Base-by-base conservation (phyloP, 64 coral and sea anemone genomes). In the Stylophora pistillata region DNA sequence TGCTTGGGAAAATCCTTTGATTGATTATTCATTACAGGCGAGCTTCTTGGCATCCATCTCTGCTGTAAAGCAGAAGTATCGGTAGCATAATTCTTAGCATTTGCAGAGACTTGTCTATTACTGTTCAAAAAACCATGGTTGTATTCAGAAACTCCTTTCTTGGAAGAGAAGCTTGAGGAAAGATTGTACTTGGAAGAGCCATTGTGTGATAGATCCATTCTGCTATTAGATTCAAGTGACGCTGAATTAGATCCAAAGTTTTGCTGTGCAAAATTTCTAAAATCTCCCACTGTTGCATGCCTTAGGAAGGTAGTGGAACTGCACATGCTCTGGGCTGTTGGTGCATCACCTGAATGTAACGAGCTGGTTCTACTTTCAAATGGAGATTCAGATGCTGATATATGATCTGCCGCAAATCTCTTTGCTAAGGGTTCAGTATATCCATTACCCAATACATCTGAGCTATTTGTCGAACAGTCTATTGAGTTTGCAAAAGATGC, bases 331-430 rank as follows among this genome's bases (percentile, higher is more conserved):
- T 47, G 17, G 32, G 74, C 14, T 82, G 62, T 5, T 74, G 53
- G 56, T 33, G 31, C 27, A 14, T 53, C 30, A 14, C 41, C 29
- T 68, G 58, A 72, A 9, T 26, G n/a, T 53, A 55, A 27, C 37
- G 57, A 18, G 74, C 23, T 71, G 15, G 4, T 21, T 55, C 18
- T 29, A 82, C 73, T 83, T 90, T 16, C 27, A 83, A 65, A 72
- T 34, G 21, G 17, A 53, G 27, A 30, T 0, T 90, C 47, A 21
- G 78, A 12, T 25, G 30, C 23, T 26, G 41, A 82, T 76, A 62
- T 76, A 64, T 23, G 41, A 23, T 64, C 58, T 27, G 53, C n/a
- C 18, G 89, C 89, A 62, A 85, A 91, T 77, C 89, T 63, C 54
- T 91, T 91, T 47, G 79, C 15, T 2, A 73, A 27, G 18, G 89